phyloP scores from a whole-genome alignment of 2,888 invertebrate species.

The Platynereis dumerilii region DNA sequence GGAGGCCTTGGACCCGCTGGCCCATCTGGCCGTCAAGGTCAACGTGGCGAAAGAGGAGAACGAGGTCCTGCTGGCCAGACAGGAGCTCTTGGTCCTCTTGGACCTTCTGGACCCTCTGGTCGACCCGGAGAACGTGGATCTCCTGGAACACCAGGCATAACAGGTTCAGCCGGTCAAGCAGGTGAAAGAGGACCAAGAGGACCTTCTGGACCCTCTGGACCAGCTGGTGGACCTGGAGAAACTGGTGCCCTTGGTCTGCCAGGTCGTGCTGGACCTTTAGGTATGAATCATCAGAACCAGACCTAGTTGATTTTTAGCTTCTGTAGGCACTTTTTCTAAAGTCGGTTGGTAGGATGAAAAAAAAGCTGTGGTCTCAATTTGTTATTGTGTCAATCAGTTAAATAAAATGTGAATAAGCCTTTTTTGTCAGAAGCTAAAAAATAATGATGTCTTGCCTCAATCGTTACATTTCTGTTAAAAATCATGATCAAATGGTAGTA shows the following conservation, averaged over 20 bases:
- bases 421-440: too few species aligned
- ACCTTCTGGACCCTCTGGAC: constrained; percentile 19
- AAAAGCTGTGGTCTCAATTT: too few species aligned
- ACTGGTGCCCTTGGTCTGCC: constrained; percentile 38
- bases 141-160: constrained; percentile 35
- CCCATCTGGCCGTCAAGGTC: constrained; percentile 1
- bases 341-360: too few species aligned
- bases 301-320: too few species aligned
- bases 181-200: constrained; percentile 13
- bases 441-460: too few species aligned
- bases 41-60: constrained; percentile 17
- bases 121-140: constrained; percentile 40
- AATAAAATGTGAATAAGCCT: too few species aligned
- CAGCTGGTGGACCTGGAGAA: constrained; percentile 29
- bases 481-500: too few species aligned
- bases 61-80: constrained; percentile 24
- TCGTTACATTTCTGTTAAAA: too few species aligned
- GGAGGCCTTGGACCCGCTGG: constrained; percentile 23
- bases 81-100: constrained; percentile 41
- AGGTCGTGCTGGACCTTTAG: constrained; percentile 66
- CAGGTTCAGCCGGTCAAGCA: constrained; percentile 15
- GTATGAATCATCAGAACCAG: too few species aligned
- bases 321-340: too few species aligned
- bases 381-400: too few species aligned
- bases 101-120: constrained; percentile 41